These are phyloP conservation scores for Danio aesculapii DNA, from an alignment of 2,797 vertebrate genomes.

Conservation along the genomic window DNA sequence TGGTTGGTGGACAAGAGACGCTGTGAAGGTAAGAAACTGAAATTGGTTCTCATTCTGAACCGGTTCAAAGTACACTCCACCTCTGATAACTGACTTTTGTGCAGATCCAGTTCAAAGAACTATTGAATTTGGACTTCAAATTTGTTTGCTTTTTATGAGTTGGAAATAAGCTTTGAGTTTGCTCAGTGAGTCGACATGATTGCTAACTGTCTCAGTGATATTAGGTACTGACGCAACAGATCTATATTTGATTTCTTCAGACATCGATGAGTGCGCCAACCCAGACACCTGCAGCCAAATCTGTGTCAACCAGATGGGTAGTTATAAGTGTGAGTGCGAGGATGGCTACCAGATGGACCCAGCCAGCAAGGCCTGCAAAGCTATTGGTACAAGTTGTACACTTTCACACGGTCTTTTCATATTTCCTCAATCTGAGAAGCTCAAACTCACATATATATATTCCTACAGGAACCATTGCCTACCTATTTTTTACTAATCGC, in stretches of 20 bases:
- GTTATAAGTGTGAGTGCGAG: constrained; percentile 89
- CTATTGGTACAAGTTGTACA: constrained; percentile 76
- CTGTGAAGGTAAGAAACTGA: constrained; percentile 82
- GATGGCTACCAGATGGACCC: constrained; percentile 88
- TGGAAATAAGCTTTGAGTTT: constrained; percentile 17
- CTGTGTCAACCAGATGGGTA: constrained; percentile 86
- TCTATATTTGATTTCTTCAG: constrained; percentile 65
- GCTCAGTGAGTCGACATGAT: neutral
- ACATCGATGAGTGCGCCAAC: constrained; percentile 87
- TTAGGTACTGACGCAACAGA: neutral
- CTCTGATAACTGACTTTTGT: neutral
- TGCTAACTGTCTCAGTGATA: neutral
- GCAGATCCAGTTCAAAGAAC: constrained; percentile 29
- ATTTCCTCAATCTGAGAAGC: neutral
- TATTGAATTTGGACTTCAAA: constrained; percentile 49
- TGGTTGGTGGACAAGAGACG: constrained; percentile 69
- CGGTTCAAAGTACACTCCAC: neutral
- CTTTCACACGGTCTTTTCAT: neutral
- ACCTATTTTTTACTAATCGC: constrained; percentile 90
- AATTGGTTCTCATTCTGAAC: neutral
- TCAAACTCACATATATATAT: neutral
- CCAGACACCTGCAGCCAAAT: constrained; percentile 87
- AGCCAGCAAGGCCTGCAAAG: constrained; percentile 84
- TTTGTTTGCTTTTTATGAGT: constrained; percentile 40
- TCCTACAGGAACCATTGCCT: constrained; percentile 82